These are phyloP conservation scores for Hydriomena furcata DNA, from an alignment of 2,888 invertebrate species.

Conservation along the genomic window DNA sequence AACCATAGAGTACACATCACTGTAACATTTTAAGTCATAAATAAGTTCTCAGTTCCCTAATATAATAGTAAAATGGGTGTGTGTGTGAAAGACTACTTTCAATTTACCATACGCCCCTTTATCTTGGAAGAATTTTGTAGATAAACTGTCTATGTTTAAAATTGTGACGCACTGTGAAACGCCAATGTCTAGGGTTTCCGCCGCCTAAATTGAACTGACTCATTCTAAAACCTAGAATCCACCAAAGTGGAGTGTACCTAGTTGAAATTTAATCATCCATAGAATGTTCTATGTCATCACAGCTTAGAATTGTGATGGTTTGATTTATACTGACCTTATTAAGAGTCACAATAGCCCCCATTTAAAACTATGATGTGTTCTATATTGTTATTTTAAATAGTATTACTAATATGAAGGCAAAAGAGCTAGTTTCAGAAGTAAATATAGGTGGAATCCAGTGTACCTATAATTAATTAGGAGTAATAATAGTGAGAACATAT, in stretches of 20 bases:
- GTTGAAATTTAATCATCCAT: too few relatives aligned
- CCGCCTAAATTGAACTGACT: constrained; percentile 4
- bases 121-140: not conserved
- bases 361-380: constrained; percentile 9
- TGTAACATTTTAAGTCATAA: too few relatives aligned
- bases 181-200: constrained; percentile 1
- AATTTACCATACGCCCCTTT: not conserved
- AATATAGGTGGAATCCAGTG: constrained; percentile 43
- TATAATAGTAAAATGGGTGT: too few relatives aligned
- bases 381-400: constrained; percentile 25
- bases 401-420: constrained; percentile 31
- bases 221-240: too few relatives aligned
- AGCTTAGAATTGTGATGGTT: too few relatives aligned
- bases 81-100: too few relatives aligned
- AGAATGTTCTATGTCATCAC: too few relatives aligned
- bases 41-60: too few relatives aligned
- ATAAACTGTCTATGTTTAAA: too few relatives aligned
- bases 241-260: too few relatives aligned
- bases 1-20: too few relatives aligned
- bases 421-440: constrained; percentile 27
- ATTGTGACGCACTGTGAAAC: not conserved
- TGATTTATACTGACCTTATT: not conserved
- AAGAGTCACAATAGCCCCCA: constrained; percentile 3
- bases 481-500: constrained; percentile 48
- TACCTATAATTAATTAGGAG: constrained; percentile 40